Evolutionary conservation across 2,888 invertebrate genomes (phyloP).

Genomic region (Microdon myrmicae): DNA sequence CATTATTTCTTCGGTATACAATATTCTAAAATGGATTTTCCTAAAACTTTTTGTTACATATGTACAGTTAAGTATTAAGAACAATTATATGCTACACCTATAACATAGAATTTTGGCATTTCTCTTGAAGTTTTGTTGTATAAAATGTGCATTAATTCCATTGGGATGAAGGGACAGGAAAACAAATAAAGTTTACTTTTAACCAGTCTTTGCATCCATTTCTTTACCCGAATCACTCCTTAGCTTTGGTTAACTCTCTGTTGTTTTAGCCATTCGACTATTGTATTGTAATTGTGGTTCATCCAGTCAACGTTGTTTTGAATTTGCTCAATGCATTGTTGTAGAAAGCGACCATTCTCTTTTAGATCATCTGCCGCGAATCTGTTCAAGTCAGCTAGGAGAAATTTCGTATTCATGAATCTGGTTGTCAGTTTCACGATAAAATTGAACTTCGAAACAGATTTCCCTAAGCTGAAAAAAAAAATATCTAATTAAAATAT

Average conservation of each 20-base stretch:
- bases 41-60: too few species aligned
- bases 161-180: too few species aligned
- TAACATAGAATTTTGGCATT: too few species aligned
- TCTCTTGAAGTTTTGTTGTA: too few species aligned
- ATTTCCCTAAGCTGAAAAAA: conserved; percentile 75
- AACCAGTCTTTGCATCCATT: too few species aligned
- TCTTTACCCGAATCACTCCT: not conserved
- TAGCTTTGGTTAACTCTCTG: conserved; percentile 44
- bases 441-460: conserved; percentile 75
- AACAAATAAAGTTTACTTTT: too few species aligned
- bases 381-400: conserved; percentile 78
- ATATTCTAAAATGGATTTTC: too few species aligned
- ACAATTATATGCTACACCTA: too few species aligned
- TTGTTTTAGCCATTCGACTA: conserved; percentile 77
- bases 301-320: conserved; percentile 88
- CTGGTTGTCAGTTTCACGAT: conserved; percentile 79
- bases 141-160: too few species aligned
- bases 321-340: conserved; percentile 83
- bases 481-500: too few species aligned
- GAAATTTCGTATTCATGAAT: conserved; percentile 79
- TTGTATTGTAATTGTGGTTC: conserved; percentile 77
- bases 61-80: too few species aligned
- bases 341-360: conserved; percentile 79
- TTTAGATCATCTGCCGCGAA: conserved; percentile 74
- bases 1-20: too few species aligned